Conservation (phyloP, 2,113 vertebrate species). For the Ammospiza caudacuta region DNA sequence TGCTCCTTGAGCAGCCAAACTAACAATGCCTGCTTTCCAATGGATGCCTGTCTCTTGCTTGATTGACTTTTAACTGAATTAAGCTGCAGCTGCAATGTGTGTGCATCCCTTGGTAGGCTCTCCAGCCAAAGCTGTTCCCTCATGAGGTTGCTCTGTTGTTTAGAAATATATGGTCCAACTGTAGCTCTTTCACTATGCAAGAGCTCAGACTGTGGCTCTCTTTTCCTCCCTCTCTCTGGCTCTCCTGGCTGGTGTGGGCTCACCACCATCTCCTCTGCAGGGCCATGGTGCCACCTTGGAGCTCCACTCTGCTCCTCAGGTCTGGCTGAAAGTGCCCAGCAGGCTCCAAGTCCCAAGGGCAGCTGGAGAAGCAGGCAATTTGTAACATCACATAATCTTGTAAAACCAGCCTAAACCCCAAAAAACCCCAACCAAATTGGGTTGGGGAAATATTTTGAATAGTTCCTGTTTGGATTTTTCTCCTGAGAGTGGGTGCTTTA, state of each 20-base stretch:
- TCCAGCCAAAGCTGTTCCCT: neutral
- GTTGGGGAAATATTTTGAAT: neutral
- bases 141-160: neutral
- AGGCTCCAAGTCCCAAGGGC: neutral
- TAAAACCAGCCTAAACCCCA: neutral
- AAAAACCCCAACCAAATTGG: rapidly evolving
- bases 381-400: neutral
- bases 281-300: neutral
- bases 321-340: neutral
- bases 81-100: neutral
- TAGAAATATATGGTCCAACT: neutral
- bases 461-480: neutral
- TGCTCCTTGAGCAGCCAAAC: neutral
- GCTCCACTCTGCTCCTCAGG: neutral
- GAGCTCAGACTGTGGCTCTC: neutral
- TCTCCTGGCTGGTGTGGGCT: neutral
- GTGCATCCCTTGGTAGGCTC: neutral
- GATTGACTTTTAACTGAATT: slow-evolving; percentile 11
- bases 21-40: neutral
- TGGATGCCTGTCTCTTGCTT: neutral
- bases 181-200: neutral
- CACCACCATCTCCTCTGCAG: neutral
- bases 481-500: neutral
- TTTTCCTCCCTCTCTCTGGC: neutral
- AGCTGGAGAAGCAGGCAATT: neutral